Percentiles rank a stretch among this genome's conserved stretches.
Conservation (phyloP, 2,113 vertebrate genomes). For the Baryphthengus martii region DNA sequence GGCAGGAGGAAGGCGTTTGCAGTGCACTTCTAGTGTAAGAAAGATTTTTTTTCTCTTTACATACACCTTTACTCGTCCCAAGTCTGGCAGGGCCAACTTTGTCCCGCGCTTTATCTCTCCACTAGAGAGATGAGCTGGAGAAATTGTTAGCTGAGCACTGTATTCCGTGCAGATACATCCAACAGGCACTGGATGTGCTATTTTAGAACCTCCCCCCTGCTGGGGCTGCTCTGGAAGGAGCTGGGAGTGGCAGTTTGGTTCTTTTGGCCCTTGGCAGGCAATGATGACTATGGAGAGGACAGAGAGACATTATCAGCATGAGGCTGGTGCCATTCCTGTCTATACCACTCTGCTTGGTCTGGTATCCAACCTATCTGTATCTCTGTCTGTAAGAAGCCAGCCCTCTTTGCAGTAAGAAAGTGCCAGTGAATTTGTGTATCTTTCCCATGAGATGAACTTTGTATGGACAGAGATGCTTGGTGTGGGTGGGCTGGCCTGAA, state of each 20-base stretch:
- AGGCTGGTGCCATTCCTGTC: slow-evolving; percentile 2
- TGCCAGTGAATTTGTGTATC: neutral
- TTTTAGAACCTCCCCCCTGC: neutral
- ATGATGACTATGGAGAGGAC: neutral
- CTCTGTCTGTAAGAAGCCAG: neutral
- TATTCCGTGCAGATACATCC: neutral
- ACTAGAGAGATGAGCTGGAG: neutral
- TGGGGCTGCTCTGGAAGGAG: neutral
- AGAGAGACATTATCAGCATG: slow-evolving; percentile 26
- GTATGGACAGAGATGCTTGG: neutral
- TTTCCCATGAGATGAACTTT: neutral
- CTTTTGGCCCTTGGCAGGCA: neutral
- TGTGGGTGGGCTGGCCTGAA: neutral
- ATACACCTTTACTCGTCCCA: neutral
- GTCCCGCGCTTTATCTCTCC: neutral
- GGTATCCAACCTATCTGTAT: neutral
- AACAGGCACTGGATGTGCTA: neutral
- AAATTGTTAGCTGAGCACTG: neutral
- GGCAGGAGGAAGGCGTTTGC: neutral
- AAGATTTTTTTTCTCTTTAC: neutral
- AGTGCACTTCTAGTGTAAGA: neutral
- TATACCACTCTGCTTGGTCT: neutral
- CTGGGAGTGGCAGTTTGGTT: neutral
- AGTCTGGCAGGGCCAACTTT: neutral
- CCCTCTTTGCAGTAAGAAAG: neutral